Percentiles rank a stretch among this genome's conserved stretches.
Conservation (phyloP, 2,113 vertebrate genomes). For the Camelus bactrianus region DNA sequence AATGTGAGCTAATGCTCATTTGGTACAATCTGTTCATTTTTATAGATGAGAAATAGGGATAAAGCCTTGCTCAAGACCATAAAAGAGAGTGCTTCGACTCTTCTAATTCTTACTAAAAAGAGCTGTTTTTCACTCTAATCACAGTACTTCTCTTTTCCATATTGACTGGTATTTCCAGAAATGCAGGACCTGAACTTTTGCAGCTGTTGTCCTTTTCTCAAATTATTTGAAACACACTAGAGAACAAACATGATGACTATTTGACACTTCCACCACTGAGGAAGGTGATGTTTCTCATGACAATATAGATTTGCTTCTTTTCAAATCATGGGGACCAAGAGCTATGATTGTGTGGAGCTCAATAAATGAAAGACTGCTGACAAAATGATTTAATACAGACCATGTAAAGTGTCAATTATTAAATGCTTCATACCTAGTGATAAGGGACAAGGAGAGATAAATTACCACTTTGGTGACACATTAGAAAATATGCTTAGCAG, state of each 20-base stretch:
- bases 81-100: not conserved
- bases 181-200: not conserved
- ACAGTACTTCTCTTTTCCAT: not conserved
- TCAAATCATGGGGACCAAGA: slow-evolving; percentile 39
- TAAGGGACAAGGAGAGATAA: slow-evolving; percentile 74
- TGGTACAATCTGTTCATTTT: not conserved
- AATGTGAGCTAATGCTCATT: not conserved
- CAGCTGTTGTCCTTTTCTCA: not conserved
- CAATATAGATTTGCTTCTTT: slow-evolving; percentile 48
- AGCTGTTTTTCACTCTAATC: not conserved
- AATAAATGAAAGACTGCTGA: slow-evolving; percentile 80
- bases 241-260: slow-evolving; percentile 42
- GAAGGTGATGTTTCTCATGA: slow-evolving; percentile 52
- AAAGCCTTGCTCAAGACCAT: not conserved
- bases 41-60: not conserved
- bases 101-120: not conserved
- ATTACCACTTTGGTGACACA: slow-evolving; percentile 79
- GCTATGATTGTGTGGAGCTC: slow-evolving; percentile 66
- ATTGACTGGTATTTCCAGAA: slow-evolving; percentile 17
- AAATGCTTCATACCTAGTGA: slow-evolving; percentile 79
- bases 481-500: slow-evolving; percentile 79
- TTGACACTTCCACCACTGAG: not conserved
- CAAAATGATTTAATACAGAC: slow-evolving; percentile 84
- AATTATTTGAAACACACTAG: not conserved
- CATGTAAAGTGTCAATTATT: slow-evolving; percentile 83